phyloP scores from a whole-genome alignment of 1,140 invertebrate species.

The Sogatella furcifera region DNA sequence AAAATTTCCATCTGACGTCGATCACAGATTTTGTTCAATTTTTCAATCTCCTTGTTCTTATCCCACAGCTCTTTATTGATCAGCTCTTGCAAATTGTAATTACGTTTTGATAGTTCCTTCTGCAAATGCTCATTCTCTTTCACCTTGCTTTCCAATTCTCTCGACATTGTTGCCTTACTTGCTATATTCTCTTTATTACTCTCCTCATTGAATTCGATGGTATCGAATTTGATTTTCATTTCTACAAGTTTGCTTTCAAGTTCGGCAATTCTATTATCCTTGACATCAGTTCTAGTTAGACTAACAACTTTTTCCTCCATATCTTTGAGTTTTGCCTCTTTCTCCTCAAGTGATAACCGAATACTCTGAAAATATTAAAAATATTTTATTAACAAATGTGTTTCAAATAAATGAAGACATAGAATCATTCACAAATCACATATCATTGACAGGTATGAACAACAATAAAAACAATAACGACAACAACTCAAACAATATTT shows the following conservation, averaged over 20 bases:
- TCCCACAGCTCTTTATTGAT: constrained; percentile 59
- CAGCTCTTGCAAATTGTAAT: constrained; percentile 45
- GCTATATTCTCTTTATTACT: neutral
- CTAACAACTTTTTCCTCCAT: too few relatives aligned
- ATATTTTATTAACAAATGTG: too few relatives aligned
- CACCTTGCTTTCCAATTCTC: constrained; percentile 36
- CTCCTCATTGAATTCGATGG: neutral
- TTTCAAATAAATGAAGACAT: too few relatives aligned
- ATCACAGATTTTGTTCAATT: constrained; percentile 34
- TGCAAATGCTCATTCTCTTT: constrained; percentile 42
- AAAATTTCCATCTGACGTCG: constrained; percentile 29
- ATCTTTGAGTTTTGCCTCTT: too few relatives aligned
- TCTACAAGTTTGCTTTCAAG: neutral
- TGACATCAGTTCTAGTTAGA: neutral
- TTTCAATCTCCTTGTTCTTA: constrained; percentile 57
- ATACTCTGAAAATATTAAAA: too few relatives aligned
- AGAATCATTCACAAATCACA: too few relatives aligned
- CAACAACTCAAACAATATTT: too few relatives aligned
- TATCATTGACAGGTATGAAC: too few relatives aligned
- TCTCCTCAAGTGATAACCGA: too few relatives aligned
- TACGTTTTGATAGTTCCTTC: constrained; percentile 46
- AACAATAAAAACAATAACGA: too few relatives aligned
- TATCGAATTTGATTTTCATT: constrained; percentile 2
- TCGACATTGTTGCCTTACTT: constrained; percentile 18
- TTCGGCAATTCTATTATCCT: constrained; percentile 8